Percentiles rank a stretch among this genome's conserved stretches.
phyloP scores from a whole-genome alignment of 1,140 invertebrate genomes.

The Macrobrachium rosenbergii region DNA sequence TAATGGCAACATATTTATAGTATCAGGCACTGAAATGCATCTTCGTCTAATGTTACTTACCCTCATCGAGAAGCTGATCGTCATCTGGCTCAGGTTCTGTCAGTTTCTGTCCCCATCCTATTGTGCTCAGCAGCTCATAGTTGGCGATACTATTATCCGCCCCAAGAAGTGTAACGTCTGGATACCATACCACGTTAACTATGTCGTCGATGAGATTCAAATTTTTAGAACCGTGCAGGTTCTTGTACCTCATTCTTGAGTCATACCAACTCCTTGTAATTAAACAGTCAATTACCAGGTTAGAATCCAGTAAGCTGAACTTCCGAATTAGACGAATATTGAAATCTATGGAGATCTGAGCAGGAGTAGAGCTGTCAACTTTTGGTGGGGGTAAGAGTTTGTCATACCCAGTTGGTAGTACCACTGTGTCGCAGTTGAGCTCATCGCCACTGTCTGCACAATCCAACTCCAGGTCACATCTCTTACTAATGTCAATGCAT shows the following conservation, averaged over 20 bases:
- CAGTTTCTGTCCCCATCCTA: slow-evolving; percentile 16
- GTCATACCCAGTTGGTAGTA: slow-evolving; percentile 19
- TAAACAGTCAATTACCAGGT: background rate
- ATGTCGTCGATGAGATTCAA: slow-evolving; percentile 29
- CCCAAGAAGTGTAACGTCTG: slow-evolving; percentile 31
- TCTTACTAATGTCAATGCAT: slow-evolving; percentile 5
- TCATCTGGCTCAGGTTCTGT: slow-evolving; percentile 23
- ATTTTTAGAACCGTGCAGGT: slow-evolving; percentile 10
- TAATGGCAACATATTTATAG: no score
- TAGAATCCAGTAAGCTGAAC: slow-evolving; percentile 1
- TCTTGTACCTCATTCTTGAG: slow-evolving; percentile 27
- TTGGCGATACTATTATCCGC: slow-evolving; percentile 14
- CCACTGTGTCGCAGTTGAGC: slow-evolving; percentile 19
- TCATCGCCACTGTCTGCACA: slow-evolving; percentile 47
- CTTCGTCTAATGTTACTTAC: background rate
- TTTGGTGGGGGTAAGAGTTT: slow-evolving; percentile 24
- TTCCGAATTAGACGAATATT: slow-evolving; percentile 6
- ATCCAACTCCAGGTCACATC: slow-evolving; percentile 41
- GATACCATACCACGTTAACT: slow-evolving; percentile 28
- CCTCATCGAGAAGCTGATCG: slow-evolving; percentile 37
- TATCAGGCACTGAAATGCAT: background rate
- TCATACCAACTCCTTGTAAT: slow-evolving; percentile 17
- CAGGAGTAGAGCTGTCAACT: background rate
- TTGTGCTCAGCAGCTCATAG: background rate
- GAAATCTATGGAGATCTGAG: slow-evolving; percentile 3